Percentiles rank a stretch among this genome's conserved stretches.
These are phyloP conservation scores for Gymnosoma rotundatum DNA, from an alignment of 2,888 invertebrate species.

Conservation along the genomic window DNA sequence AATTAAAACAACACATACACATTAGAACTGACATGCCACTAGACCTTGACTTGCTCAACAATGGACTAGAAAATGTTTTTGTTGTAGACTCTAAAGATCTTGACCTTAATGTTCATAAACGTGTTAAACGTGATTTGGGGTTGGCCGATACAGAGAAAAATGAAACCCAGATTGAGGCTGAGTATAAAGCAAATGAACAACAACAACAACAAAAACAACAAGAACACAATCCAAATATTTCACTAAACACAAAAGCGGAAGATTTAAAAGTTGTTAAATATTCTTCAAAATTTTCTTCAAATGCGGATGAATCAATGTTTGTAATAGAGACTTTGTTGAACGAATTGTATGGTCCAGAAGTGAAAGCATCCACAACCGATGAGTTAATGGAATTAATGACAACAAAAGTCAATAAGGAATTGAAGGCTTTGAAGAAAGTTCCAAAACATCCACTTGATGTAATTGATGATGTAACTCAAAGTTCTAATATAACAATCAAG, in stretches of 20 bases:
- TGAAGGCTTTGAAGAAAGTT: constrained; percentile 21
- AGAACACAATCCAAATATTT: not conserved
- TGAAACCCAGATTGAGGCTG: not conserved
- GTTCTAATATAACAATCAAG: not conserved
- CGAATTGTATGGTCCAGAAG: constrained; percentile 57
- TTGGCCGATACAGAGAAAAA: constrained; percentile 26
- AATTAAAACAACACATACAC: constrained; percentile 12
- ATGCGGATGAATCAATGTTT: constrained; percentile 55
- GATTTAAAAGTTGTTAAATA: constrained; percentile 52
- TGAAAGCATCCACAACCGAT: constrained; percentile 27
- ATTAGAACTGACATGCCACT: constrained; percentile 69
- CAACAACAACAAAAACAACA: constrained; percentile 17
- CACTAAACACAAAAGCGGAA: constrained; percentile 9
- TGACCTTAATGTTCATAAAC: constrained; percentile 68
- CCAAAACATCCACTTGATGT: not conserved
- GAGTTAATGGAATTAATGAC: constrained; percentile 53
- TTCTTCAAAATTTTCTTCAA: constrained; percentile 61
- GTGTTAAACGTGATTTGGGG: constrained; percentile 70
- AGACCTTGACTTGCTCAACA: constrained; percentile 74
- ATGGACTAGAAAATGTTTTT: constrained; percentile 74
- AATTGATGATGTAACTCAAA: not conserved
- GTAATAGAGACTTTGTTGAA: constrained; percentile 53
- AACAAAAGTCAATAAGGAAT: constrained; percentile 43
- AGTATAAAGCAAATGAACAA: constrained; percentile 20
- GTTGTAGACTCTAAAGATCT: constrained; percentile 58